Conservation (phyloP, 2,113 vertebrate species). For the Amphiprion percula region DNA sequence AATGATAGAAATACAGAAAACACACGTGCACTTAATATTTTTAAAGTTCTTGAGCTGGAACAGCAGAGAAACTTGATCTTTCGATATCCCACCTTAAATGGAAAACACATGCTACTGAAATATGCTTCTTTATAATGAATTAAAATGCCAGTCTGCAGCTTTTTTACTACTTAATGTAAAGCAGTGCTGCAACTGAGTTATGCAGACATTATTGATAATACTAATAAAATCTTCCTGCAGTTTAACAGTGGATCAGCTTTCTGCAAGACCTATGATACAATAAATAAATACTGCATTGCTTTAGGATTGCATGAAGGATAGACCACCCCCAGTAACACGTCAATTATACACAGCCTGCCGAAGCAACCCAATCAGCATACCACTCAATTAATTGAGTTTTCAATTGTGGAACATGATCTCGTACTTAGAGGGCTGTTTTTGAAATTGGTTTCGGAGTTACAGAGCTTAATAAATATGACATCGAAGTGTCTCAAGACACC, state of each 20-base stretch:
- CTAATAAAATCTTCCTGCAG: not conserved
- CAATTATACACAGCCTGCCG: conserved; percentile 29
- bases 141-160: not conserved
- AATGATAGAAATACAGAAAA: not conserved
- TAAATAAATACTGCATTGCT: not conserved
- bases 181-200: not conserved
- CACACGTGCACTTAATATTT: not conserved
- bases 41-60: conserved; percentile 6
- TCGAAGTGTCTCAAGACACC: conserved; percentile 69
- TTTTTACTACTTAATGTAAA: conserved; percentile 6
- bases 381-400: conserved; percentile 62
- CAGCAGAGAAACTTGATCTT: conserved; percentile 16
- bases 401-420: conserved; percentile 49
- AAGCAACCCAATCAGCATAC: conserved; percentile 26
- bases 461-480: conserved; percentile 63
- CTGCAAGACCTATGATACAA: not conserved
- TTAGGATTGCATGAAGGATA: not conserved
- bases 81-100: conserved; percentile 10
- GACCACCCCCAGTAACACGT: conserved; percentile 1
- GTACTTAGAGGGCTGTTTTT: conserved; percentile 39
- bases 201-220: not conserved
- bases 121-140: conserved; percentile 1
- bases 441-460: conserved; percentile 41
- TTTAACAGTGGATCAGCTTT: not conserved
- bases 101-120: conserved; percentile 24